Evolutionary conservation across 2,113 vertebrate species (phyloP).

Genomic region (Gobius niger): DNA sequence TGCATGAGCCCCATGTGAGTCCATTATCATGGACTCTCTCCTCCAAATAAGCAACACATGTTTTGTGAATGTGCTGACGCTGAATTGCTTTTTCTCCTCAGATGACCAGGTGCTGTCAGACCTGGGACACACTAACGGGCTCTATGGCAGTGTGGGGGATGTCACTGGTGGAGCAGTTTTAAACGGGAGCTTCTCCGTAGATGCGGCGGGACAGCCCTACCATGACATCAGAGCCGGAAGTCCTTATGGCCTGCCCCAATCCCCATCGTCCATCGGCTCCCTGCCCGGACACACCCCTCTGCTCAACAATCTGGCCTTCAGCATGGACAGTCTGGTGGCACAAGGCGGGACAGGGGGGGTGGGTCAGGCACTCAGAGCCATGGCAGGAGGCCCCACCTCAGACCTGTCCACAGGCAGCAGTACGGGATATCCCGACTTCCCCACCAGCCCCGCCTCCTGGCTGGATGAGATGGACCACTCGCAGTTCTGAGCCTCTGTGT

Average conservation of each 20-base stretch:
- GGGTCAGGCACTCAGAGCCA: constrained; percentile 90
- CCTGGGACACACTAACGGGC: constrained; percentile 87
- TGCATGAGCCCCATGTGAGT: too few relatives aligned
- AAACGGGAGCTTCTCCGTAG: constrained; percentile 89
- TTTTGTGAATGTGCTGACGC: constrained; percentile 24
- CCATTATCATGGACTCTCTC: too few relatives aligned
- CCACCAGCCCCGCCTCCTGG: constrained; percentile 98
- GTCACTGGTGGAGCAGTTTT: constrained; percentile 83
- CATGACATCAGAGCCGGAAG: constrained; percentile 92
- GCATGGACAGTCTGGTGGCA: constrained; percentile 87
- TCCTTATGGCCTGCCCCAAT: constrained; percentile 93
- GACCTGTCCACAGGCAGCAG: constrained; percentile 98
- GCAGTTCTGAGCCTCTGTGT: constrained; percentile 84
- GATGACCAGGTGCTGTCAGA: constrained; percentile 97
- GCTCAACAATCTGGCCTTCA: constrained; percentile 91
- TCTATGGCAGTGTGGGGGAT: constrained; percentile 88
- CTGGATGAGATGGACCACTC: constrained; percentile 99
- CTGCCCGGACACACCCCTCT: constrained; percentile 91
- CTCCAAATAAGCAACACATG: constrained; percentile 36
- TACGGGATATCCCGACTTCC: constrained; percentile 98
- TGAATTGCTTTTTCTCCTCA: constrained; percentile 66
- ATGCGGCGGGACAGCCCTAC: constrained; percentile 87
- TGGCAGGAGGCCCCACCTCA: constrained; percentile 93
- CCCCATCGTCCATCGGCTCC: constrained; percentile 93
- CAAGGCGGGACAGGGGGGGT: constrained; percentile 85